Conservation (phyloP, 2,888 invertebrate species). For the Eurytoma adleriae region DNA sequence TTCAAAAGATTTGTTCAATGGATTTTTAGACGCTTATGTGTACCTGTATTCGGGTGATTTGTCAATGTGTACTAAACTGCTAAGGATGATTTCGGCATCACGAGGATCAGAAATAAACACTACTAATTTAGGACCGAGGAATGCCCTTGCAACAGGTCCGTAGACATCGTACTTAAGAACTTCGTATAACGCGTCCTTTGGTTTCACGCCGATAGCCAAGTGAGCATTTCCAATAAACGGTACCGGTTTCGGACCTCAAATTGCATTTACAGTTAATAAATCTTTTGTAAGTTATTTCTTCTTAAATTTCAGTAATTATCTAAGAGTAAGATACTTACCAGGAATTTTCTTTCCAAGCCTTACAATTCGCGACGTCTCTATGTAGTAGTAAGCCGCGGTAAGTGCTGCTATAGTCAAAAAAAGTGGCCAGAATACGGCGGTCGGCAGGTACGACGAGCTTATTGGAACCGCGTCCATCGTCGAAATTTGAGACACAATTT, state of each 20-base stretch:
- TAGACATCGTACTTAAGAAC: slow-evolving; percentile 62
- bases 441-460: slow-evolving; percentile 62
- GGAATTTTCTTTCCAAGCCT: slow-evolving; percentile 69
- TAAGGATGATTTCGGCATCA: slow-evolving; percentile 72
- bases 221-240: slow-evolving; percentile 71
- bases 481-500: too few species aligned
- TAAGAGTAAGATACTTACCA: slow-evolving; percentile 60
- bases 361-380: slow-evolving; percentile 64
- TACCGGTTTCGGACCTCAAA: slow-evolving; percentile 67
- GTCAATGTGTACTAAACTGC: slow-evolving; percentile 71
- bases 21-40: background rate
- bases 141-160: slow-evolving; percentile 67
- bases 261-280: background rate
- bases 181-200: slow-evolving; percentile 62
- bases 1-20: background rate
- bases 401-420: slow-evolving; percentile 65
- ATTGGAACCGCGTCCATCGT: slow-evolving; percentile 66
- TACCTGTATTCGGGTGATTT: slow-evolving; percentile 73
- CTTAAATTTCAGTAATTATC: too few species aligned
- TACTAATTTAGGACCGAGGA: slow-evolving; percentile 70
- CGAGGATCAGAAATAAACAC: slow-evolving; percentile 70
- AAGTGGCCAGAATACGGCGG: slow-evolving; percentile 68
- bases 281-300: too few species aligned
- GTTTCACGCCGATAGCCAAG: slow-evolving; percentile 63
- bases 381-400: slow-evolving; percentile 69